Percentiles rank a stretch among this genome's conserved stretches.
These are phyloP conservation scores for Rhopalosiphum maidis DNA, from an alignment of 1,140 invertebrate genomes.

Conservation along the genomic window DNA sequence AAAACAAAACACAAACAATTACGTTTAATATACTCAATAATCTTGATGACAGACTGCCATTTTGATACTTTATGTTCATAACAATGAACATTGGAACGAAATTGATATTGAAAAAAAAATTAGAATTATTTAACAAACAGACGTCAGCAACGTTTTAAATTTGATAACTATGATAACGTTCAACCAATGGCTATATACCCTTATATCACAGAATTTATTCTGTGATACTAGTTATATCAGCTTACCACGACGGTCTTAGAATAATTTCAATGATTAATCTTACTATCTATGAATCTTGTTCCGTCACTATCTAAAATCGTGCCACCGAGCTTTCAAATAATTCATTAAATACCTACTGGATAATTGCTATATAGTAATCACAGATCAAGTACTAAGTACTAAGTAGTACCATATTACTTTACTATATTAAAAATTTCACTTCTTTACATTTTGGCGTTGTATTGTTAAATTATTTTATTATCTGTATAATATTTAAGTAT, in stretches of 20 bases:
- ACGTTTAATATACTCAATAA: constrained; percentile 3
- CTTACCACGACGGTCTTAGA: too few species aligned
- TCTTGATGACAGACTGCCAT: constrained; percentile 57
- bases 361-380: too few species aligned
- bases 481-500: neutral
- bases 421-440: neutral
- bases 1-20: constrained; percentile 23
- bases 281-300: too few species aligned
- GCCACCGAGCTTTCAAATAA: too few species aligned
- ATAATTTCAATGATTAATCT: too few species aligned
- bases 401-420: too few species aligned
- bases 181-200: neutral
- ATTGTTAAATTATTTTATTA: neutral
- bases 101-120: neutral
- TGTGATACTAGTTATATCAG: too few species aligned
- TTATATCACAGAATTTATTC: neutral
- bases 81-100: constrained; percentile 43
- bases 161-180: constrained; percentile 13
- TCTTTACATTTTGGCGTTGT: neutral
- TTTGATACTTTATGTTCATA: constrained; percentile 55
- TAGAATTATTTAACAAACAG: neutral
- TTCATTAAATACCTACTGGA: too few species aligned
- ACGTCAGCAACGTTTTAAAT: constrained; percentile 22
- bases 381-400: too few species aligned
- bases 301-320: too few species aligned